Conservation (phyloP, 2,113 vertebrate species). For the Phylloscopus trochilus region DNA sequence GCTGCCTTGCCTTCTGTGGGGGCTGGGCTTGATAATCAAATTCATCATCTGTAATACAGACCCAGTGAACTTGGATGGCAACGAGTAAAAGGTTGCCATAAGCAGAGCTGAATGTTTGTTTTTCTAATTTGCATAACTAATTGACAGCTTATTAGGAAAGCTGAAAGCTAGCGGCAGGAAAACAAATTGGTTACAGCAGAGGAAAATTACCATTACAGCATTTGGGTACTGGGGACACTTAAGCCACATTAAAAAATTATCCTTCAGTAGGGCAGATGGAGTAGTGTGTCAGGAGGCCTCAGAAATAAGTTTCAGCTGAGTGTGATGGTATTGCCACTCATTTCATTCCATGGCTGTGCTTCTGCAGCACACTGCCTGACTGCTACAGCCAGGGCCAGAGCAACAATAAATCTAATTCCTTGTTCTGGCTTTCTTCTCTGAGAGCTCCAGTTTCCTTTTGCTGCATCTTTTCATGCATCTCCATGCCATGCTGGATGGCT, state of each 20-base stretch:
- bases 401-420: background rate
- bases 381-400: background rate
- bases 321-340: background rate
- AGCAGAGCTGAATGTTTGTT: background rate
- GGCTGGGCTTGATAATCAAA: background rate
- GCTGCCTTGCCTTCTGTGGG: background rate
- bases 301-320: background rate
- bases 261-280: background rate
- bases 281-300: background rate
- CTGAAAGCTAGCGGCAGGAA: background rate
- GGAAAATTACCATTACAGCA: background rate
- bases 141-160: background rate
- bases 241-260: background rate
- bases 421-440: background rate
- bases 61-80: background rate
- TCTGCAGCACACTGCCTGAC: background rate
- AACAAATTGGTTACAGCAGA: background rate
- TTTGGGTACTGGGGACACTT: background rate
- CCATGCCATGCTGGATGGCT: fast-evolving
- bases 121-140: background rate
- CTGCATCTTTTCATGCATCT: background rate
- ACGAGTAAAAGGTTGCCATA: background rate
- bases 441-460: background rate
- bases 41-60: background rate
- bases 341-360: background rate